These are phyloP conservation scores for Onychomys leucogaster DNA, from an alignment of 2,797 vertebrate species.

Conservation along the genomic window DNA sequence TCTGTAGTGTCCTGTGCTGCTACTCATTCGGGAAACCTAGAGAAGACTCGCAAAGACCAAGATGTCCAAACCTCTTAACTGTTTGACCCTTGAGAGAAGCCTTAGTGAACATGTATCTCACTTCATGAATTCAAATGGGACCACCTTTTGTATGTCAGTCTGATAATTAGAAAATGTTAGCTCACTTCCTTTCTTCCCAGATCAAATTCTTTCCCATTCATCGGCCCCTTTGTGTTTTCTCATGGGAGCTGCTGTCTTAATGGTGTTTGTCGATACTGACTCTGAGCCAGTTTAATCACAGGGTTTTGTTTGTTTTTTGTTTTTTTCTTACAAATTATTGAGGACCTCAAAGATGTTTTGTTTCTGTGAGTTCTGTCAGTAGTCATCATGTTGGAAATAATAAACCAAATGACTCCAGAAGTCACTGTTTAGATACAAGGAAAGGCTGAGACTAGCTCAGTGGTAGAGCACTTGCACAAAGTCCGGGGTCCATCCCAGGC, in stretches of 20 bases:
- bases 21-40: conserved; percentile 5
- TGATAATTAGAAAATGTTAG: neutral
- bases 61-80: neutral
- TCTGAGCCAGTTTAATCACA: neutral
- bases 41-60: conserved; percentile 3
- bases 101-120: neutral
- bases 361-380: neutral
- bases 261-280: neutral
- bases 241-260: neutral
- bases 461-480: neutral
- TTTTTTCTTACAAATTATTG: neutral
- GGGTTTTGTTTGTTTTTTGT: neutral
- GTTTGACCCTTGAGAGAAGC: neutral
- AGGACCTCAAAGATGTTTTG: neutral
- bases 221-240: neutral
- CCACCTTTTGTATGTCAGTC: neutral
- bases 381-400: neutral
- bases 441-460: neutral
- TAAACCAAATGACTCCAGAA: neutral
- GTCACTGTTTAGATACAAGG: neutral
- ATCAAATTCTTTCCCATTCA: neutral
- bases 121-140: neutral
- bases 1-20: neutral
- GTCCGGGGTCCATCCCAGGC: neutral
- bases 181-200: neutral